These are phyloP conservation scores for Enteromius viviparus DNA, from an alignment of 2,797 vertebrate genomes.

Conservation along the genomic window DNA sequence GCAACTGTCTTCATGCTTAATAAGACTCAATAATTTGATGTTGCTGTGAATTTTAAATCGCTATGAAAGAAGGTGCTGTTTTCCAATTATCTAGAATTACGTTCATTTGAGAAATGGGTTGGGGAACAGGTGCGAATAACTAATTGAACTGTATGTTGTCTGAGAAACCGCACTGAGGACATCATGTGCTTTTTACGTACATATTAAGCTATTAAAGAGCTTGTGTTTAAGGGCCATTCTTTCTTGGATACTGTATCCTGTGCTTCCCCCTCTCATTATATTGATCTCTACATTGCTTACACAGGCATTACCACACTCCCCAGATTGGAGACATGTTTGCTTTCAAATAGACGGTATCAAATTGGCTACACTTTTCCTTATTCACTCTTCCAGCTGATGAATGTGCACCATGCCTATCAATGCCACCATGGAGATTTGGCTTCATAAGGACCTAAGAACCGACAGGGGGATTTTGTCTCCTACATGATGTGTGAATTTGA, in stretches of 20 bases:
- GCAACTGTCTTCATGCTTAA: slow-evolving; percentile 28
- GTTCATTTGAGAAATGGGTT: slow-evolving; percentile 26
- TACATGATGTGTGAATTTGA: not conserved
- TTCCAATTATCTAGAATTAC: slow-evolving; percentile 38
- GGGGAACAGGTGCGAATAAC: slow-evolving; percentile 27
- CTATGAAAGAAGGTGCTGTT: slow-evolving; percentile 27
- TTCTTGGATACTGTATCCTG: slow-evolving; percentile 70
- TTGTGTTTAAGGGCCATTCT: slow-evolving; percentile 61
- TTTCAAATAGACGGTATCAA: slow-evolving; percentile 55
- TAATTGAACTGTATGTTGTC: slow-evolving; percentile 30
- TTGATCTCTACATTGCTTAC: slow-evolving; percentile 79
- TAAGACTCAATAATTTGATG: slow-evolving; percentile 38
- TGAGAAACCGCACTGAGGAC: not conserved
- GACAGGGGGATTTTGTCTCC: not conserved
- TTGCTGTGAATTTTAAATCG: slow-evolving; percentile 31
- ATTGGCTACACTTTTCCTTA: slow-evolving; percentile 31
- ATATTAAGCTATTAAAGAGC: slow-evolving; percentile 46
- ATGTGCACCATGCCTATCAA: not conserved
- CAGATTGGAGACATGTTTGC: slow-evolving; percentile 73
- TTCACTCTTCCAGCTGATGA: slow-evolving; percentile 18
- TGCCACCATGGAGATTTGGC: not conserved
- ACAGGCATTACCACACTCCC: slow-evolving; percentile 79
- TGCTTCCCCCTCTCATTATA: slow-evolving; percentile 70
- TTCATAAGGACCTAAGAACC: slow-evolving; percentile 19
- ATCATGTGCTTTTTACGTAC: slow-evolving; percentile 15